Conservation (phyloP, 2,888 invertebrate genomes). For the Thalpophila matura region DNA sequence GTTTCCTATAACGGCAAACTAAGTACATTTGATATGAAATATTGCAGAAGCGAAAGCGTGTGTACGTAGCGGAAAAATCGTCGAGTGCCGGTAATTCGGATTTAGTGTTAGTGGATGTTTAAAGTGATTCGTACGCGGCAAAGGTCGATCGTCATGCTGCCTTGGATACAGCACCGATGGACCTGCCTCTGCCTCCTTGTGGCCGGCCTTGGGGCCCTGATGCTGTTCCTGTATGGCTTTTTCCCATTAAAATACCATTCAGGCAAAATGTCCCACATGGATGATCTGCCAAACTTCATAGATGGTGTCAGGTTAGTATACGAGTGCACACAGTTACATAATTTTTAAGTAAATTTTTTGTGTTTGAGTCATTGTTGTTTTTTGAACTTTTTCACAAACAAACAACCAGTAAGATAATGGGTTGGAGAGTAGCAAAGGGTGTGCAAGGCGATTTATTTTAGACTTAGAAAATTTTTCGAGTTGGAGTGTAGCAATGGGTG, state of each 20-base stretch:
- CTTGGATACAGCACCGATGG: constrained; percentile 85
- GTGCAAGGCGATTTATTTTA: too few species aligned
- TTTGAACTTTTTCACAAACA: too few species aligned
- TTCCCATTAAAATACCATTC: constrained; percentile 91
- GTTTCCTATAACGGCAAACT: constrained; percentile 57
- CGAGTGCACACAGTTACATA: too few species aligned
- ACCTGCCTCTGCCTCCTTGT: constrained; percentile 83
- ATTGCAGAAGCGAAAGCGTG: constrained; percentile 66
- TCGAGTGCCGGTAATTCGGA: constrained; percentile 33
- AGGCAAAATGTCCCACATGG: constrained; percentile 83
- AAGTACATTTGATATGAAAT: constrained; percentile 59
- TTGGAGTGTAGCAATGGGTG: too few species aligned
- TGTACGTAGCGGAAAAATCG: constrained; percentile 43
- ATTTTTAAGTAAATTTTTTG: too few species aligned
- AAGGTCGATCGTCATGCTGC: constrained; percentile 74
- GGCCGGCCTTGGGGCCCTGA: constrained; percentile 78
- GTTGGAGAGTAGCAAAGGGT: too few species aligned
- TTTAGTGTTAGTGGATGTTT: constrained; percentile 46
- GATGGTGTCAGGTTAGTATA: constrained; percentile 87
- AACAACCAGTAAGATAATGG: too few species aligned
- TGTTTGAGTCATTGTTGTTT: too few species aligned
- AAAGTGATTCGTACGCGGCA: constrained; percentile 40
- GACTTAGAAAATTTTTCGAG: too few species aligned
- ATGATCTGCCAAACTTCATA: constrained; percentile 90
- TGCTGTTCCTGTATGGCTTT: constrained; percentile 91